Conservation (phyloP, 2,888 invertebrate species). For the Candidula unifasciata region DNA sequence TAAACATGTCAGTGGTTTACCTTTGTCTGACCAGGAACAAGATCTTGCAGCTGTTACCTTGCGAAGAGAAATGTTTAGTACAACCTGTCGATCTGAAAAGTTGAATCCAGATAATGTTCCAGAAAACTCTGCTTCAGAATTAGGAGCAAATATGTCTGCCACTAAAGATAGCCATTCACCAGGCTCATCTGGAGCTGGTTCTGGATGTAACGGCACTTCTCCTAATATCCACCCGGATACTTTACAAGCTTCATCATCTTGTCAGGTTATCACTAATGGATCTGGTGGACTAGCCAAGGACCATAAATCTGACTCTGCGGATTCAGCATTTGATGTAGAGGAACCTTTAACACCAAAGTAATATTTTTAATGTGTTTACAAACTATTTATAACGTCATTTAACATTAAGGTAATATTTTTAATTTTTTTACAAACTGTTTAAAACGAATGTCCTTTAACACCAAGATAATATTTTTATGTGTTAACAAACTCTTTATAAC, state of each 20-base stretch:
- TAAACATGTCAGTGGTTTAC: not conserved
- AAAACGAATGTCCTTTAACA: too few species aligned
- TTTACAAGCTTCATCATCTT: not conserved
- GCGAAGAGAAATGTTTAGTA: conserved; percentile 33
- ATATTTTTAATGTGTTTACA: too few species aligned
- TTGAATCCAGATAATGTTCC: not conserved
- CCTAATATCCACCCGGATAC: not conserved
- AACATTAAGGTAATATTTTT: too few species aligned
- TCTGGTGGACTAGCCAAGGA: not conserved
- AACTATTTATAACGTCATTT: not conserved
- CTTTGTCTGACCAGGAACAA: conserved; percentile 1
- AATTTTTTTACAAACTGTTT: too few species aligned
- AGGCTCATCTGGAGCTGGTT: too few species aligned
- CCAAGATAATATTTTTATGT: too few species aligned
- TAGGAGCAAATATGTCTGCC: not conserved
- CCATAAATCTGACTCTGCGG: not conserved
- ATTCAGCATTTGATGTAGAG: not conserved
- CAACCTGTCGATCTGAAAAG: conserved; percentile 17
- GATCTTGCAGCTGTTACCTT: conserved; percentile 36
- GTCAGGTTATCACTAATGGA: not conserved
- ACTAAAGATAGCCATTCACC: not conserved
- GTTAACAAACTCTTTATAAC: too few species aligned
- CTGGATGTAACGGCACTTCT: not conserved
- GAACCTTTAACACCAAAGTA: not conserved
- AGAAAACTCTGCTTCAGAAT: not conserved